These are phyloP conservation scores for Peromyscus maniculatus DNA, from an alignment of 2,113 vertebrate species.

Conservation along the genomic window DNA sequence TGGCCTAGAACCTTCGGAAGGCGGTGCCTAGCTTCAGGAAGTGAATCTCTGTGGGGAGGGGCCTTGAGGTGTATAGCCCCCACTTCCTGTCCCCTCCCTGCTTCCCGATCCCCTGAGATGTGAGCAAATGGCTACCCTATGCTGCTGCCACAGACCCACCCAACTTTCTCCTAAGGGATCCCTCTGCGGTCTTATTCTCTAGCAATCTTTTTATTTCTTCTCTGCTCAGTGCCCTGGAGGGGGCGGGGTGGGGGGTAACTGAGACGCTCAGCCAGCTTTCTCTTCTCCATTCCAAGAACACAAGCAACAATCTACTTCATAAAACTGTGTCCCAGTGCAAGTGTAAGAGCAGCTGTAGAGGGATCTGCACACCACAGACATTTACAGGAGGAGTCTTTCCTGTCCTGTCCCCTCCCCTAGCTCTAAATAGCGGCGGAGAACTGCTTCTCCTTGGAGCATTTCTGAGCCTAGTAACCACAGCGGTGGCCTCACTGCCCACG, in stretches of 20 bases:
- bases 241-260: no score
- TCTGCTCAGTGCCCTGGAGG: neutral
- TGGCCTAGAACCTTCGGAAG: no score
- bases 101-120: no score
- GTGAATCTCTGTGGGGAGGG: neutral
- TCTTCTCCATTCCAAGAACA: neutral
- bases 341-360: neutral
- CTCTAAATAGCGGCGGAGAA: neutral
- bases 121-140: neutral
- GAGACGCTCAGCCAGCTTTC: slow-evolving; percentile 8
- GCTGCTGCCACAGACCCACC: neutral
- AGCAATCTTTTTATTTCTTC: neutral
- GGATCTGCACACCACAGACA: neutral
- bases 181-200: neutral
- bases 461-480: neutral
- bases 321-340: neutral
- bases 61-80: neutral
- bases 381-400: neutral
- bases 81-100: no score
- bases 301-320: neutral
- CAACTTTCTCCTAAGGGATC: neutral
- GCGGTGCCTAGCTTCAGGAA: neutral
- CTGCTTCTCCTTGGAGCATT: neutral
- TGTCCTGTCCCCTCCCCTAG: neutral
- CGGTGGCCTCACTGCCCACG: neutral